phyloP scores from a whole-genome alignment of 2,888 invertebrate species.

The Strigamia crassipes region DNA sequence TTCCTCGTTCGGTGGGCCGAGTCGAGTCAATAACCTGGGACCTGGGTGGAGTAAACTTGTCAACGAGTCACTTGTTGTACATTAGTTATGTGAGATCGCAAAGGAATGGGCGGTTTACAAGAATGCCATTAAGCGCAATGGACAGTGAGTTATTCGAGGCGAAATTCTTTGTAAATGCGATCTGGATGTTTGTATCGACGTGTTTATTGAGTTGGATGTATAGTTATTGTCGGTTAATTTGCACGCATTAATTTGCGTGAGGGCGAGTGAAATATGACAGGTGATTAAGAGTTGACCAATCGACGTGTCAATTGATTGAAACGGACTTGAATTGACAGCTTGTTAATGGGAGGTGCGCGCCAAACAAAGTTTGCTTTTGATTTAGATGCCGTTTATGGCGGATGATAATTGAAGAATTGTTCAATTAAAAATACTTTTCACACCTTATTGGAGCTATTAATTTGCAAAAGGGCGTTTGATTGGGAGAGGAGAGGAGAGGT shows the following conservation, averaged over 20 bases:
- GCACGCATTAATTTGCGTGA: background rate
- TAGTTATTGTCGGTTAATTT: slow-evolving; percentile 32
- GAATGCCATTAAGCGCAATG: background rate
- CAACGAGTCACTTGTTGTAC: slow-evolving; percentile 25
- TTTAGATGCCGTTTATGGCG: slow-evolving; percentile 2
- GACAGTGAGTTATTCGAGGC: no score
- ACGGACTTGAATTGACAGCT: slow-evolving; percentile 33
- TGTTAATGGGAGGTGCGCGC: background rate
- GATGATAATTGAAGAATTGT: slow-evolving; percentile 36
- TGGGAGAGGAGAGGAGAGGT: background rate
- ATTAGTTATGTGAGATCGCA: background rate
- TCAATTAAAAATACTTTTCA: slow-evolving; percentile 38
- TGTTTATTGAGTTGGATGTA: background rate
- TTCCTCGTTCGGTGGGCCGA: background rate
- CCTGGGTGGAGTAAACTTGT: slow-evolving; percentile 39
- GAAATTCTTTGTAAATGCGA: no score
- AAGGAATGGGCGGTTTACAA: background rate
- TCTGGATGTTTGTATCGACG: background rate
- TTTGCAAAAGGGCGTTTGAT: slow-evolving; percentile 4
- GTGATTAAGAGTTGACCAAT: slow-evolving; percentile 40
- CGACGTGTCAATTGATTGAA: slow-evolving; percentile 31
- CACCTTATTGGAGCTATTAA: slow-evolving; percentile 35
- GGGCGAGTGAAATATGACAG: slow-evolving; percentile 1
- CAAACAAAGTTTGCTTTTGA: slow-evolving; percentile 3
- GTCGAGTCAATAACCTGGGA: slow-evolving; percentile 36